Evolutionary conservation across 2,797 vertebrate genomes (phyloP).

Genomic region (Lithobates sylvaticus): DNA sequence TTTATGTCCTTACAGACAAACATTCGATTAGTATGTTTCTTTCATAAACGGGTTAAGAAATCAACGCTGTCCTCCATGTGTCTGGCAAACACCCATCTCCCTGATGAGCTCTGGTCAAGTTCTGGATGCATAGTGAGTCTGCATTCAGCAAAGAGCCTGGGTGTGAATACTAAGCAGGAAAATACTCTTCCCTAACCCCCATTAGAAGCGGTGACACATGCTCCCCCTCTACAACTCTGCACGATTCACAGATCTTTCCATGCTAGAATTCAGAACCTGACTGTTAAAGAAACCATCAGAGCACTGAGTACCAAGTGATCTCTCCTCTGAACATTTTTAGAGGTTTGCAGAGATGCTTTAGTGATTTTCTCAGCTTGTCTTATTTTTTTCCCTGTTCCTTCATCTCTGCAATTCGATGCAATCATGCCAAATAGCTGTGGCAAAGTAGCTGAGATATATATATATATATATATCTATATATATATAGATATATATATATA

Average conservation of each 20-base stretch:
- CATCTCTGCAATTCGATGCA: conserved; percentile 24
- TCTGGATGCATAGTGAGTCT: conserved; percentile 51
- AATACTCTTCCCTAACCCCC: conserved; percentile 42
- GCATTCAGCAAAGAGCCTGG: conserved; percentile 59
- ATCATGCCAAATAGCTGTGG: conserved; percentile 34
- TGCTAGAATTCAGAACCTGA: conserved; percentile 42
- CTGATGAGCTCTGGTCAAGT: conserved; percentile 56
- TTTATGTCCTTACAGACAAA: not conserved
- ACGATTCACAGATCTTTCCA: conserved; percentile 5
- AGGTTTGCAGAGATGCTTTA: conserved; percentile 44
- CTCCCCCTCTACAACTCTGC: conserved; percentile 32
- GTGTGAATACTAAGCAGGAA: conserved; percentile 60
- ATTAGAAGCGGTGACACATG: conserved; percentile 30
- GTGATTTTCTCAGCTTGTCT: conserved; percentile 54
- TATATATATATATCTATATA: not conserved
- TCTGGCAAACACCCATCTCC: conserved; percentile 55
- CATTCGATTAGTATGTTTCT: conserved; percentile 7
- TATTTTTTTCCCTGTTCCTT: conserved; percentile 13
- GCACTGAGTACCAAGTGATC: conserved; percentile 42
- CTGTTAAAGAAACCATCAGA: conserved; percentile 56
- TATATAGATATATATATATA: not conserved
- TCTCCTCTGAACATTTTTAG: conserved; percentile 47
- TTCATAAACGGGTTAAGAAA: conserved; percentile 49
- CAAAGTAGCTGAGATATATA: not conserved
- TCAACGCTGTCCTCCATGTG: conserved; percentile 53